Base-by-base conservation (phyloP, 2,113 vertebrate species). In the Micronycteris hirsuta region DNA sequence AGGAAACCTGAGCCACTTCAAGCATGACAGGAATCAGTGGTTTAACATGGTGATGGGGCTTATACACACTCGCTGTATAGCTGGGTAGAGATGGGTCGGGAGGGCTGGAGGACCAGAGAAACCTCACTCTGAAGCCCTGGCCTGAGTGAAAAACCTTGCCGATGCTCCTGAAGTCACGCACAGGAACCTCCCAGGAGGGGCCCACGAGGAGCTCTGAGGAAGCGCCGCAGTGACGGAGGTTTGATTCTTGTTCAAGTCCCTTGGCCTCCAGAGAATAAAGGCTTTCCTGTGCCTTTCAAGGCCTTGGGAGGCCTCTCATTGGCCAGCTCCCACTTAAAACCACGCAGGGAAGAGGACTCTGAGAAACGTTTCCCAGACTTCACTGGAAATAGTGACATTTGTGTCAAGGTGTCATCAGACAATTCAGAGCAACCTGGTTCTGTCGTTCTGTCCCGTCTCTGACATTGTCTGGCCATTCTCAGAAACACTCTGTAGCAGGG, bases 181-280 rank as follows among this genome's bases (percentile, higher is more conserved):
- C 0, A 0, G 56, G 63, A 45, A 65, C 49, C 17, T 70, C 45
- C 10, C 26, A 43, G 1, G 3, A 61, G 41, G 70, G 43, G 7
- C 47, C 82, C n/a, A 4, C 3, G 7, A 28, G 17, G 43, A 26
- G 38, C n/a, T 2, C 4, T 26, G 24, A n/a, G 67, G 13, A 52
- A 41, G 19, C 3, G 10, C 4, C 4, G 2, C 0, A n/a, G 3
- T 16, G 20, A 78, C 17, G 10, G 20, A 33, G 36, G 9, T 41
- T 38, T 20, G 61, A 14, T 14, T 73, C 24, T 17, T 4, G 5
- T 33, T 67, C 33, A 33, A 74, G n/a, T 78, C 41, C 15, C 24
- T 52, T 4, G 11, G 1, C 10, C 43, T 24, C 65, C 38, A 10
- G n/a, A n/a, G 38, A 88, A 86, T 1, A 67, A 28, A n/a, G 11